Evolutionary conservation across 2,797 vertebrate species (phyloP).

Genomic region (Chiloscyllium punctatum): DNA sequence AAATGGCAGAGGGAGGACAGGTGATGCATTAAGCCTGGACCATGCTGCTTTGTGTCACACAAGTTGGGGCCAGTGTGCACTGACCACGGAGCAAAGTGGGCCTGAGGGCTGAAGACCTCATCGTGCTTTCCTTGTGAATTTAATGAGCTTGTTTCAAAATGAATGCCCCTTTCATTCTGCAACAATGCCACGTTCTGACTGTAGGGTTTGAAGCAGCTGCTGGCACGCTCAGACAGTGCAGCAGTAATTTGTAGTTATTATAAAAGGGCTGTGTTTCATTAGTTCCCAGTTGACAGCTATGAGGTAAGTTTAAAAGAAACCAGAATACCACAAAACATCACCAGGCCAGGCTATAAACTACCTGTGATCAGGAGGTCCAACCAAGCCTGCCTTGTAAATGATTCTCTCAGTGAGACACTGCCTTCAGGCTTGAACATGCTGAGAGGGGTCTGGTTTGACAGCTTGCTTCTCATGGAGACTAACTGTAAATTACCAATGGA

Average conservation of each 20-base stretch:
- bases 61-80: neutral
- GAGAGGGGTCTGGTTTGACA: slow-evolving; percentile 10
- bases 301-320: slow-evolving; percentile 36
- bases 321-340: neutral
- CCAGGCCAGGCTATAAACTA: neutral
- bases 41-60: neutral
- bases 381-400: slow-evolving; percentile 24
- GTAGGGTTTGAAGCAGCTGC: neutral
- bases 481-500: slow-evolving; percentile 39
- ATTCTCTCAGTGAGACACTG: neutral
- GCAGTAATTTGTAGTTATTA: neutral
- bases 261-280: slow-evolving; percentile 15
- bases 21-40: neutral
- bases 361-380: neutral
- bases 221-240: neutral
- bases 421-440: neutral
- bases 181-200: slow-evolving; percentile 3
- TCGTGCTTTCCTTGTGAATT: neutral
- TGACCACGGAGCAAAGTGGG: neutral
- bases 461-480: neutral
- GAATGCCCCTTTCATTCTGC: slow-evolving; percentile 20
- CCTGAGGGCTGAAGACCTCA: neutral
- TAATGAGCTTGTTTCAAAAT: neutral
- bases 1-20: neutral
- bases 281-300: slow-evolving; percentile 16